Conservation (phyloP, 2,797 vertebrate genomes). For the Glossophaga mutica region DNA sequence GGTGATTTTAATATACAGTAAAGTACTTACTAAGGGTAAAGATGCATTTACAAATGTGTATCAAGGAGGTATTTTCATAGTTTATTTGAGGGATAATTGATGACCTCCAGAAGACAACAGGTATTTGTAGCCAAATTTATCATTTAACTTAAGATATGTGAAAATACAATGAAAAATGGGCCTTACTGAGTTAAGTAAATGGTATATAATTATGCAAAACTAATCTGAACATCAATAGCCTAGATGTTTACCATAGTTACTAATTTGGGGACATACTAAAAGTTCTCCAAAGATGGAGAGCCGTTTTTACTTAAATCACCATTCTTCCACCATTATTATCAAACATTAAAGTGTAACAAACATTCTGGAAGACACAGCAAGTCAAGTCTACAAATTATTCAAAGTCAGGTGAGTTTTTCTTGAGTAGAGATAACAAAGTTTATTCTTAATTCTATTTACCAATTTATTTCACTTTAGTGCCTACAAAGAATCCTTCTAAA, state of each 20-base stretch:
- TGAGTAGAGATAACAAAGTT: neutral
- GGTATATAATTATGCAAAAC: neutral
- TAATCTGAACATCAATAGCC: neutral
- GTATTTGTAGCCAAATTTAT: neutral
- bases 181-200: neutral
- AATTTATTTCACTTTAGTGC: neutral
- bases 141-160: neutral
- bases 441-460: conserved; percentile 7
- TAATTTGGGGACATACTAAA: neutral
- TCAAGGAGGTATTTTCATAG: neutral
- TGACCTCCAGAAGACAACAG: neutral
- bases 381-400: neutral
- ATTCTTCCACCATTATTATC: neutral
- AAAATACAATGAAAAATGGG: neutral
- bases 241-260: neutral
- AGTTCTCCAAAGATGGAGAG: neutral
- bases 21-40: neutral
- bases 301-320: neutral
- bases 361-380: neutral
- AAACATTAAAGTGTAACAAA: neutral
- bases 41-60: neutral
- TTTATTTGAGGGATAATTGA: neutral
- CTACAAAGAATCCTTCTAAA: neutral
- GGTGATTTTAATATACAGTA: neutral
- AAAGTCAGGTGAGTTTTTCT: neutral